These are phyloP conservation scores for Oasisia sp. DNA, from an alignment of 2,888 invertebrate genomes.

Conservation along the genomic window DNA sequence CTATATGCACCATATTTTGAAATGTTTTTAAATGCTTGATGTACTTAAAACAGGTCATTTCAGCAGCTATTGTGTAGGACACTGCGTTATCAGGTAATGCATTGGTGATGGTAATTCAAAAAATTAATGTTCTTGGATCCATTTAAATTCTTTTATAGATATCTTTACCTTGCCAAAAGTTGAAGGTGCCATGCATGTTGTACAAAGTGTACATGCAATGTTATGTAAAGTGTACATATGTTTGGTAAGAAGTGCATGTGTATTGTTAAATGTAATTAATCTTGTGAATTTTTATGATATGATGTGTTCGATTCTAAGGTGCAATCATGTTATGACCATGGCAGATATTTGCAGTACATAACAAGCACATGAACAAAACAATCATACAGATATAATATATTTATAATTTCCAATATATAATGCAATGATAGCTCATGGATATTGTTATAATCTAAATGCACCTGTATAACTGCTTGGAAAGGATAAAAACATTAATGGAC, in stretches of 20 bases:
- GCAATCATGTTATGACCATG: background rate
- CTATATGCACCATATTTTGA: background rate
- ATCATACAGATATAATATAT: background rate
- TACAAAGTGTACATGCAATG: background rate
- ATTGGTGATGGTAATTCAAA: background rate
- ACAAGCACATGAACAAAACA: background rate
- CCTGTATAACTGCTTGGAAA: no score
- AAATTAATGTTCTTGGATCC: background rate
- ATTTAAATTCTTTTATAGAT: background rate
- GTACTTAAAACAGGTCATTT: background rate
- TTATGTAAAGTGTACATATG: background rate
- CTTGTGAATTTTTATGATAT: background rate
- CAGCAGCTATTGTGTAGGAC: background rate
- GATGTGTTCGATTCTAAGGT: background rate
- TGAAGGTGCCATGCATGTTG: background rate
- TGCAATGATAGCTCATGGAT: background rate
- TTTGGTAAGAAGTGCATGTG: background rate
- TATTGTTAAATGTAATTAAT: background rate
- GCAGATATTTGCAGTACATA: slow-evolving; percentile 8
- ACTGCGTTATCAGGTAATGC: background rate
- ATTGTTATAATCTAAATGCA: no score
- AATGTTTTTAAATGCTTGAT: background rate
- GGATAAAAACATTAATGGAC: no score
- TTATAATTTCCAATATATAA: background rate
- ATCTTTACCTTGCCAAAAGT: background rate